Evolutionary conservation across 2,113 vertebrate genomes (phyloP).

Genomic region (Sinocyclocheilus maitianheensis): DNA sequence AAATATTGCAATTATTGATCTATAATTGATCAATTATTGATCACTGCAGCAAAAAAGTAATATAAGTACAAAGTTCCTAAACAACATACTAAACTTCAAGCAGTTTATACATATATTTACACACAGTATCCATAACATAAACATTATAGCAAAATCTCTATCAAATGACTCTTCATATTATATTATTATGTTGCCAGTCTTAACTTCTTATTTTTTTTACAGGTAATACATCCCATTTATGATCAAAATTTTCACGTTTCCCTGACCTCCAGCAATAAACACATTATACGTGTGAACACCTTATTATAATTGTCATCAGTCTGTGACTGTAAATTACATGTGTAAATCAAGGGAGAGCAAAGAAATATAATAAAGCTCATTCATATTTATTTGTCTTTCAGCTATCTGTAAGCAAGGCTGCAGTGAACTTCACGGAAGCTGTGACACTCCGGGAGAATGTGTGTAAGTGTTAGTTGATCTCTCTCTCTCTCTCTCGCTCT

Average conservation of each 20-base stretch:
- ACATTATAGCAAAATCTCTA: neutral
- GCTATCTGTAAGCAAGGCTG: conserved; percentile 95
- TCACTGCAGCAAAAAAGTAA: too few relatives aligned
- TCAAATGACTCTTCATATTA: neutral
- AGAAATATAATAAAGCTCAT: neutral
- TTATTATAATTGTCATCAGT: neutral
- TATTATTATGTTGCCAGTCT: neutral
- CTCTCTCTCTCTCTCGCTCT: conserved; percentile 1
- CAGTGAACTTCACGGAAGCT: conserved; percentile 84
- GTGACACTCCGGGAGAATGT: conserved; percentile 86
- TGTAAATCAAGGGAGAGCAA: neutral
- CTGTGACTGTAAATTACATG: conserved; percentile 6
- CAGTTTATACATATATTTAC: neutral
- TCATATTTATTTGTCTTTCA: conserved; percentile 61
- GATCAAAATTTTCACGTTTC: neutral
- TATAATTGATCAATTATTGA: too few relatives aligned
- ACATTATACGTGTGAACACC: neutral
- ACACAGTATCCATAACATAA: neutral
- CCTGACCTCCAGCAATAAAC: neutral
- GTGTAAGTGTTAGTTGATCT: conserved; percentile 77
- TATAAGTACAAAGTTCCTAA: too few relatives aligned
- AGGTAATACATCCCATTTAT: neutral
- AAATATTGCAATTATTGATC: too few relatives aligned
- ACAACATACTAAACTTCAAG: neutral
- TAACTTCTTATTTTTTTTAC: neutral